Base-by-base conservation (phyloP, 2,888 invertebrate genomes). In the Isoperla grammatica region DNA sequence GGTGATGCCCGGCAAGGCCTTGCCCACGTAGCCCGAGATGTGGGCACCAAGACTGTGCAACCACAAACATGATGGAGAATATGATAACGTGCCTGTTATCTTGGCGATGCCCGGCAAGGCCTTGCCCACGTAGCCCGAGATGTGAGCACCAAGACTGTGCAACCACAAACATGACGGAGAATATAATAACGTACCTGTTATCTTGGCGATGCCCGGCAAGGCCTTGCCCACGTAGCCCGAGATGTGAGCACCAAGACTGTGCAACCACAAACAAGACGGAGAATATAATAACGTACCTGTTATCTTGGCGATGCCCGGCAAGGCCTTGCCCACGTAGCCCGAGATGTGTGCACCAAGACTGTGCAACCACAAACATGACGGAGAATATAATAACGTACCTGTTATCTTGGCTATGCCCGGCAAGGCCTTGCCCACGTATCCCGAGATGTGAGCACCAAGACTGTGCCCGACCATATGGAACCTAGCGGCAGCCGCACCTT, bases 51-150 rank as follows among this genome's bases (percentile, higher is more conserved):
- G 58, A 11, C 66, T 64, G 60, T 67, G n/a, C n/a, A n/a, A n/a
- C n/a, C n/a, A n/a, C n/a, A n/a, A n/a, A n/a, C n/a, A n/a, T n/a
- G n/a, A n/a, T n/a, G n/a, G n/a, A n/a, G n/a, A n/a, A n/a, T n/a
- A n/a, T n/a, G n/a, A n/a, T n/a, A n/a, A n/a, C n/a, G n/a, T 42
- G 65, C 68, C 68, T 61, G 67, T 68, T 9, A 68, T 67, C 40
- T 66, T 62, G n/a, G 61, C 63, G 9, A 68, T 50, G 1, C 65
- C 65, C 20, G 63, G 57, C 2, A 67, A 22, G 1, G 54, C 37
- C 39, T 65, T 64, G 19, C 64, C 67, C 2, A 62, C 60, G 60
- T 66, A 68, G 12, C 64, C 63, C 17, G 62, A 62, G 8, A 59
- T 63, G 23, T 67, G 67, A 2, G 68, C 68, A 12, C 67, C 68